Evolutionary conservation across 2,888 invertebrate genomes (phyloP).

Genomic region (Odontocolon sp.): DNA sequence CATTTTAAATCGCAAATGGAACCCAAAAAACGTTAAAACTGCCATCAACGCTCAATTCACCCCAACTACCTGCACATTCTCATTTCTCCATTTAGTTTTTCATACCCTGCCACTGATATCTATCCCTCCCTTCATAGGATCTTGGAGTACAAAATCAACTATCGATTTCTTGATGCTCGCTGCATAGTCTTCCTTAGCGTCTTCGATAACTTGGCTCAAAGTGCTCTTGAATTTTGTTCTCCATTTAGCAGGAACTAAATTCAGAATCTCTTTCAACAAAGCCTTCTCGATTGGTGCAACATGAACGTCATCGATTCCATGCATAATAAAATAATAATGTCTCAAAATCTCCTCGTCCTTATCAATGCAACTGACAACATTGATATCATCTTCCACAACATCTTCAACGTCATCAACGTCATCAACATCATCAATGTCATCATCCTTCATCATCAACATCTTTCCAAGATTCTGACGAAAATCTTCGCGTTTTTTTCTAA

Average conservation of each 20-base stretch:
- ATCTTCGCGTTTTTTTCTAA: constrained; percentile 89
- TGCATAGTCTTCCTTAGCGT: constrained; percentile 93
- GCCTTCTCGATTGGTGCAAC: constrained; percentile 91
- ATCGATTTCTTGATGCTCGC: constrained; percentile 95
- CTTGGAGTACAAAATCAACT: constrained; percentile 94
- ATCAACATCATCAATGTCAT: constrained; percentile 82
- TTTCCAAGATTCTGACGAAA: constrained; percentile 91
- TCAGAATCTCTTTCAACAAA: constrained; percentile 86
- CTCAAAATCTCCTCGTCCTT: constrained; percentile 88
- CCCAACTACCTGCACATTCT: no score
- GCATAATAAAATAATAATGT: constrained; percentile 94
- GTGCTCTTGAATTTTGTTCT: constrained; percentile 84
- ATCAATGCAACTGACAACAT: constrained; percentile 67
- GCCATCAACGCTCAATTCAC: no score
- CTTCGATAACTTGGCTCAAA: constrained; percentile 85
- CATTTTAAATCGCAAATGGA: no score
- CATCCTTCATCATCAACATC: constrained; percentile 83
- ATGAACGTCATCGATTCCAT: constrained; percentile 94
- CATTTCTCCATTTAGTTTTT: not conserved
- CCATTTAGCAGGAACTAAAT: constrained; percentile 85
- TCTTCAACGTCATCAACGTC: constrained; percentile 80
- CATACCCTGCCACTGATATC: constrained; percentile 52
- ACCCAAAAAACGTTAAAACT: no score
- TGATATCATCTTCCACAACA: constrained; percentile 78
- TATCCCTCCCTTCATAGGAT: constrained; percentile 82